phyloP scores from a whole-genome alignment of 1,140 invertebrate genomes.

The Scaptomyza pallida region DNA sequence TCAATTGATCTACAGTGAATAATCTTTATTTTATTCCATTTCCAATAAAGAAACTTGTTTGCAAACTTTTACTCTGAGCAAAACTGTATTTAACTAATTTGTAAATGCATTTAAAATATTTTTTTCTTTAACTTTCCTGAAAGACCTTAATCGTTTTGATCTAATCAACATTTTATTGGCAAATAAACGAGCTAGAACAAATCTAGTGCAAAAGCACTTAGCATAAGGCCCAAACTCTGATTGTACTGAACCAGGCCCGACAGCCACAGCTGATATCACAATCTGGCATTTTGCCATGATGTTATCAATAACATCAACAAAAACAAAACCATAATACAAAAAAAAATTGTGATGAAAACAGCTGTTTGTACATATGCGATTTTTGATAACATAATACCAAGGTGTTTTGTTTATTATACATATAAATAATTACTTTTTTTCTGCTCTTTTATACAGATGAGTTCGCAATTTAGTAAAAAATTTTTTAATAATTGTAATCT shows the following conservation, averaged over 20 bases:
- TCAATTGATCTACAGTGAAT: conserved; percentile 6
- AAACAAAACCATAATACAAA: conserved; percentile 4
- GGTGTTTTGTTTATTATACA: background rate
- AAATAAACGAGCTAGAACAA: no score
- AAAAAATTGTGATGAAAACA: conserved; percentile 8
- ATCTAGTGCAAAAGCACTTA: background rate
- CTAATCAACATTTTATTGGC: no score
- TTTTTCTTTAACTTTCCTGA: no score
- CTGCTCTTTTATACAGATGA: background rate
- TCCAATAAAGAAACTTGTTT: background rate
- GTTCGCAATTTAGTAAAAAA: background rate
- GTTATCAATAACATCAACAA: conserved; percentile 6
- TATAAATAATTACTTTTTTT: background rate
- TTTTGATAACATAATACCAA: conserved; percentile 8
- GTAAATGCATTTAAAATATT: no score
- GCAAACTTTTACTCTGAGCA: no score
- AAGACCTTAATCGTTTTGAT: no score
- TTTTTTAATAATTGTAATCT: background rate
- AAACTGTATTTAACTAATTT: no score
- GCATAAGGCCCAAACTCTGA: no score
- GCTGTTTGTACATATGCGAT: conserved; percentile 5
- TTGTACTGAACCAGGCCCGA: conserved; percentile 6
- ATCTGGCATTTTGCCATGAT: background rate
- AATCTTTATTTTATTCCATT: background rate
- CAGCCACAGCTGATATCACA: conserved; percentile 42